phyloP scores from a whole-genome alignment of 2,888 invertebrate species.

The Lamellibrachia columna region DNA sequence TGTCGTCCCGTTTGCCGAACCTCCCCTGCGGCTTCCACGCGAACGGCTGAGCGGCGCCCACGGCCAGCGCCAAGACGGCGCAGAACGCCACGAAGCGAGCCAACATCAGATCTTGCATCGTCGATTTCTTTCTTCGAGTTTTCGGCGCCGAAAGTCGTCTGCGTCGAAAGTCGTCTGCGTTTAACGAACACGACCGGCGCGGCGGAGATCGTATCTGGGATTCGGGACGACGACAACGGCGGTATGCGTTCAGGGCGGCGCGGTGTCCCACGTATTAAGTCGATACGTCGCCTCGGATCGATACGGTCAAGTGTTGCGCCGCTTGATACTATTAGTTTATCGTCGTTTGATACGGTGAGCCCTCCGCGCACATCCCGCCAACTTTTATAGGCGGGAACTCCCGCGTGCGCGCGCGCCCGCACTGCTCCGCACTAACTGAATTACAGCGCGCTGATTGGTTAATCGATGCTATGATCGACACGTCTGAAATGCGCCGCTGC shows the following conservation, averaged over 20 bases:
- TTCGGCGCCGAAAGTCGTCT: conserved; percentile 16
- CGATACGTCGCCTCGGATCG: conserved; percentile 6
- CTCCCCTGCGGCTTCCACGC: conserved; percentile 7
- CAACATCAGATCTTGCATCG: conserved; percentile 5
- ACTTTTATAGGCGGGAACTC: conserved; percentile 16
- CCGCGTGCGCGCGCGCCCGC: neutral
- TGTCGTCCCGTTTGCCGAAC: conserved; percentile 2
- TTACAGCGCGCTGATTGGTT: neutral
- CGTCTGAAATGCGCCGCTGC: neutral
- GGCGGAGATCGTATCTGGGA: neutral
- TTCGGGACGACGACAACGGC: neutral
- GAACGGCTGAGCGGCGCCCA: neutral
- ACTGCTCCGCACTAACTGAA: neutral
- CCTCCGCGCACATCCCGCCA: neutral
- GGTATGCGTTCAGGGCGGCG: neutral
- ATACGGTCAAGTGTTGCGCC: conserved; percentile 16
- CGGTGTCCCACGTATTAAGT: neutral
- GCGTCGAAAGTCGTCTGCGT: conserved; percentile 16
- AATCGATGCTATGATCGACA: neutral
- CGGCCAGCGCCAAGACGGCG: neutral
- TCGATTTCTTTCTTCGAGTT: conserved; percentile 11
- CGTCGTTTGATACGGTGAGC: conserved; percentile 16
- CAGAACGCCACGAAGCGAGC: neutral
- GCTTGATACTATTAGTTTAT: conserved; percentile 5
- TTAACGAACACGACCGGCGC: conserved; percentile 10